phyloP scores from a whole-genome alignment of 2,113 vertebrate genomes.

The Hemicordylus capensis region DNA sequence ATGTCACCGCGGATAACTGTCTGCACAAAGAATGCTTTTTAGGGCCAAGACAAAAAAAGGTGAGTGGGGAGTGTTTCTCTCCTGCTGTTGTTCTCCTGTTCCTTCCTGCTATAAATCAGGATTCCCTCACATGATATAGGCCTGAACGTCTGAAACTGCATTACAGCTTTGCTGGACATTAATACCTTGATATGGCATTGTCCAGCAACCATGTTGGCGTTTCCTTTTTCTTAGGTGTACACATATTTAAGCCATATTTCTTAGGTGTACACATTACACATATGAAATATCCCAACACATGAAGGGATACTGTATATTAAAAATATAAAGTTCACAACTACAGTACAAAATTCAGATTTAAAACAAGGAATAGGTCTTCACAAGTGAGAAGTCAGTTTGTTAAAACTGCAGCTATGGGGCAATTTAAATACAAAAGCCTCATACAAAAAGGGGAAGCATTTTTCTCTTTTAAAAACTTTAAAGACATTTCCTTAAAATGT shows the following conservation, averaged over 20 bases:
- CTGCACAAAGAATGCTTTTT: not conserved
- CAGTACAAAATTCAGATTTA: conserved; percentile 59
- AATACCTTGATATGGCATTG: conserved; percentile 20
- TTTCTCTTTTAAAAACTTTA: conserved; percentile 28
- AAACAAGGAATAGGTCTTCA: conserved; percentile 69
- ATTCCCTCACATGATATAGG: conserved; percentile 23
- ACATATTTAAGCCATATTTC: too few relatives aligned
- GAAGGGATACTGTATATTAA: conserved; percentile 57
- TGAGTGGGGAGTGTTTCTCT: not conserved
- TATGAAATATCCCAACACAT: conserved; percentile 29
- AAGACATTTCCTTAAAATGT: conserved; percentile 61
- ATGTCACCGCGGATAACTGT: not conserved
- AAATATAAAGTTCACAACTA: conserved; percentile 53
- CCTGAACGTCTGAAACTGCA: not conserved
- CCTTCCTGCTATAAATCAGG: conserved; percentile 34
- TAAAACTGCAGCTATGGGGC: conserved; percentile 69
- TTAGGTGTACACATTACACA: conserved; percentile 50
- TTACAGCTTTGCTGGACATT: conserved; percentile 27
- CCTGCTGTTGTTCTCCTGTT: not conserved
- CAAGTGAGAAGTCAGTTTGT: conserved; percentile 64
- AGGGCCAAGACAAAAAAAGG: not conserved
- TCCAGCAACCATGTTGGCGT: not conserved
- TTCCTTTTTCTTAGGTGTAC: conserved; percentile 28
- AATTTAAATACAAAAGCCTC: conserved; percentile 78
- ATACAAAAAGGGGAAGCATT: conserved; percentile 63